Evolutionary conservation across 1,140 invertebrate genomes (phyloP), one percentile per base, ranked within the genome.

Genomic region (Acromyrmex echinatior): DNA sequence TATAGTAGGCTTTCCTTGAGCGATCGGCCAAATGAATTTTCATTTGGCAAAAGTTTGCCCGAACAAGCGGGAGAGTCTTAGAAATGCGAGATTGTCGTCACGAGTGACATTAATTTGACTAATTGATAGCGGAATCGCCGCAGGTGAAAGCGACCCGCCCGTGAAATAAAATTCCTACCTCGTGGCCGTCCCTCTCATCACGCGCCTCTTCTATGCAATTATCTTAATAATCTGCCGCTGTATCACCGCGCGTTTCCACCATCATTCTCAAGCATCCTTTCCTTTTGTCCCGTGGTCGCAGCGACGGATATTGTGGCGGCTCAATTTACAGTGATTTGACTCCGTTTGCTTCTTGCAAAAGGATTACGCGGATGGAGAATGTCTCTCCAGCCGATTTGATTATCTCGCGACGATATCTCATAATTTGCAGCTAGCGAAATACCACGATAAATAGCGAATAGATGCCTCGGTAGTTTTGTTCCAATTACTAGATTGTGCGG

Each of bases 81-180:
- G 73, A 90, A 86, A 88, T 12, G 21, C 7, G 58, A 56, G 16
- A 87, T 77, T 81, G 35, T 35, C 18, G 51, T 89, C 66, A 84
- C 68, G 49, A 65, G 53, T n/a, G 45, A 31, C 18, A 51, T 45
- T 45, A 45, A 45, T 45, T 45, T 45, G 39, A 10, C 68, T 80
- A 85, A 87, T 80, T 85, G 86, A 90, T 87, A 58, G 56, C 25
- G 35, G 62, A 65, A 88, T 88, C 79, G 58, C 28, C 56, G 77
- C 82, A 53, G 84, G 92, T 90, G 91, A 93, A 93, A 93, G 91
- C 87, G 63, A 84, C 31, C 89, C 87, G 79, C 79, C 90, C 74
- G 85, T 85, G 62, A 89, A 78, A 74, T 82, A 90, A 87, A 91
- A 91, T 92, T 92, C 87, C 58, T 87, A 74, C 76, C 71, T 77